Conservation (phyloP, 2,113 vertebrate genomes). For the Sebastes schlegelii region DNA sequence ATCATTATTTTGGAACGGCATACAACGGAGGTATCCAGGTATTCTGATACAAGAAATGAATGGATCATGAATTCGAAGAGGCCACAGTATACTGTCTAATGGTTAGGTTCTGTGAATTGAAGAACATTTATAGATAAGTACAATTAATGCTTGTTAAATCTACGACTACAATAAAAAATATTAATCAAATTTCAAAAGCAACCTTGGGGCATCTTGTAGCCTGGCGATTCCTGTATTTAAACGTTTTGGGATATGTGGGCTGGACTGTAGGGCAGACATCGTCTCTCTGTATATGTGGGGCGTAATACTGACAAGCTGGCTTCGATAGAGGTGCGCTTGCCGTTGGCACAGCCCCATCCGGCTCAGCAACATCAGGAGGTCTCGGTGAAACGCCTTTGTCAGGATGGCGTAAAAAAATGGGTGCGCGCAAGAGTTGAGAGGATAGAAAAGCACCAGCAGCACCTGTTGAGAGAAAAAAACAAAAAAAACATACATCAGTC, state of each 20-base stretch:
- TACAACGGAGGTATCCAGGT: neutral
- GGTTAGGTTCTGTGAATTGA: neutral
- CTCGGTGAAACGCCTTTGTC: conserved; percentile 90
- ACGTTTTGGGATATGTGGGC: neutral
- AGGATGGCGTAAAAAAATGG: conserved; percentile 93
- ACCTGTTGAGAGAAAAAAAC: conserved; percentile 44
- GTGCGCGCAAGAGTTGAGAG: conserved; percentile 93
- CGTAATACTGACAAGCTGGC: conserved; percentile 75
- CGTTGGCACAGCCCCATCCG: conserved; percentile 88
- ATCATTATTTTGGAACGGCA: neutral
- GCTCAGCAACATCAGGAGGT: conserved; percentile 89
- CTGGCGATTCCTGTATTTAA: neutral
- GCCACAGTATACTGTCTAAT: neutral
- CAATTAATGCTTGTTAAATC: neutral
- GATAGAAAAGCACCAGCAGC: conserved; percentile 92
- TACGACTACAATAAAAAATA: neutral
- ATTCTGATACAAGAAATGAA: neutral
- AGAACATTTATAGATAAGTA: neutral
- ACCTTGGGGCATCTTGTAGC: neutral
- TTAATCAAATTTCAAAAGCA: neutral
- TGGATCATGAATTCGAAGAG: neutral
- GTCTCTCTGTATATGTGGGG: conserved; percentile 11
- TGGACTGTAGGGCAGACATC: neutral
- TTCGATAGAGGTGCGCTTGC: conserved; percentile 86
- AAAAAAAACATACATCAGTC: conserved; percentile 9